A percentile compares a stretch with the other conserved stretches of the same genome.
phyloP scores from a whole-genome alignment of 2,888 invertebrate species.

The Ctenicera cuprea region DNA sequence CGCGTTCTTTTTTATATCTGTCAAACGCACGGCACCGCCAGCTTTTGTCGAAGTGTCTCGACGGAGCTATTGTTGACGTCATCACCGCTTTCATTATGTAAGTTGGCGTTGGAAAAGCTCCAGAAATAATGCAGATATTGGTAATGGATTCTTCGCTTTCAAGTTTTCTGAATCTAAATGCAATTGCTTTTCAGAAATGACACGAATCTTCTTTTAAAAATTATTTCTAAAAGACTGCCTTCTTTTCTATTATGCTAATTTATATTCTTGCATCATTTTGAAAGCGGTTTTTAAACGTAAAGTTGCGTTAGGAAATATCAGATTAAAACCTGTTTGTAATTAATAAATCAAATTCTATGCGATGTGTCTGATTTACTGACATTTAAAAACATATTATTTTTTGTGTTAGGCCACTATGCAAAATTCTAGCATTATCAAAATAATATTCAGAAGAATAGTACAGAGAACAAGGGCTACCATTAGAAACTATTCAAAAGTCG shows the following conservation, averaged over 20 bases:
- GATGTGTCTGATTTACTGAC: no score
- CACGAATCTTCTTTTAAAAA: slow-evolving; percentile 50
- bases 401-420: slow-evolving; percentile 2
- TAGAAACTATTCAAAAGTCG: slow-evolving; percentile 43
- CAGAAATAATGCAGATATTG: slow-evolving; percentile 72
- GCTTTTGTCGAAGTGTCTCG: slow-evolving; percentile 69
- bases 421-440: not conserved
- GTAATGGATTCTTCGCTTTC: slow-evolving; percentile 70
- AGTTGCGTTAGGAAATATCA: not conserved
- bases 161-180: slow-evolving; percentile 67
- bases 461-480: slow-evolving; percentile 44
- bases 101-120: slow-evolving; percentile 70
- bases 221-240: slow-evolving; percentile 7
- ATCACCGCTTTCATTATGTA: slow-evolving; percentile 71
- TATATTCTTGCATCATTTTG: not conserved
- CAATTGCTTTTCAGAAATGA: slow-evolving; percentile 65
- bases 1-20: slow-evolving; percentile 69
- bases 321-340: not conserved
- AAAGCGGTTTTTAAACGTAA: not conserved
- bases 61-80: slow-evolving; percentile 68
- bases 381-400: slow-evolving; percentile 3
- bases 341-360: no score
- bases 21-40: slow-evolving; percentile 68
- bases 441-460: not conserved
- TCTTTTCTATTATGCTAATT: not conserved